Evolutionary conservation across 2,113 vertebrate genomes (phyloP), one percentile per base, ranked within the genome.

Genomic region (Clarias magur): DNA sequence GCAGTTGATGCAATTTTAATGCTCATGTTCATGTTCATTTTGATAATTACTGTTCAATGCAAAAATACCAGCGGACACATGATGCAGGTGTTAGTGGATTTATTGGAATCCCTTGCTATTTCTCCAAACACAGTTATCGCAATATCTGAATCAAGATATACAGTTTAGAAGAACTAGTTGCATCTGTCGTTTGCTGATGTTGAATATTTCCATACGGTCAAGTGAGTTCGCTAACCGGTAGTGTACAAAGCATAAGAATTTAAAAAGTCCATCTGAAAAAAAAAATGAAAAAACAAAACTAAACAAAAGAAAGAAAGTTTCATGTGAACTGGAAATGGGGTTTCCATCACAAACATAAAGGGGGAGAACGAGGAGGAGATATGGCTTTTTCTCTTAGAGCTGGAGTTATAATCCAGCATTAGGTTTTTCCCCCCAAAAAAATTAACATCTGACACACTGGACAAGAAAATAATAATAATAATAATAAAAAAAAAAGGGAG

Each of bases 61-160:
- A 70, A 80, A 79, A 70, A 80, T 19, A 84, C 7, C 1, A 23
- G 65, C 3, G 38, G 59, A 19, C 76, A 82, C 68, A 42, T 5
- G 8, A 34, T 78, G 70, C 19, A 54, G 79, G 86, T 34, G 88
- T 95, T 93, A 92, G 92, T 88, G 84, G 88, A 92, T 95, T 95
- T 95, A 95, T 95, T 95, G 92, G 93, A 95, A 95, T 95, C 92
- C 93, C 93, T 92, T 92, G 92, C 93, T 94, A 92, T 91, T 94
- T 95, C 89, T 94, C 93, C 93, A 94, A 94, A 95, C 94, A 95
- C 94, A 94, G 91, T 86, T 95, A 95, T 94, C 92, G 93, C 92
- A 94, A 94, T 92, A 95, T 94, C 91, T 94, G 94, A 94, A 94
- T 94, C 92, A 93, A 92, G 93, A 94, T 95, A 90, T 92, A 95